Percentiles rank a stretch among this genome's conserved stretches.
These are phyloP conservation scores for Bubalus kerabau DNA, from an alignment of 2,113 vertebrate species.

Conservation along the genomic window DNA sequence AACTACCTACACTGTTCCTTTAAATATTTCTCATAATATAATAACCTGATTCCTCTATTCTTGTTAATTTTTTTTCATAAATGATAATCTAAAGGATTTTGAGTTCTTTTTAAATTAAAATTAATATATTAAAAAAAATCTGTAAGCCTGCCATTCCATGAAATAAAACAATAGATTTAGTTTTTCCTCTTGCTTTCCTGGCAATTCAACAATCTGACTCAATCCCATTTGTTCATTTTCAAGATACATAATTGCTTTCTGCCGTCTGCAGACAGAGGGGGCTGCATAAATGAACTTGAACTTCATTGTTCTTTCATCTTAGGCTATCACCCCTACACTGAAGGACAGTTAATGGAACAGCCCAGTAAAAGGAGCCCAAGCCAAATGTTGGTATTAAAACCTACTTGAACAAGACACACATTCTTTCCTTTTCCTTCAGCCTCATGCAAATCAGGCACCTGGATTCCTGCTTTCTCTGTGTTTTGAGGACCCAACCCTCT, in stretches of 20 bases:
- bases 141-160: not conserved
- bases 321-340: not conserved
- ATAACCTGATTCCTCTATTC: not conserved
- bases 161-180: not conserved
- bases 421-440: not conserved
- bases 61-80: not conserved
- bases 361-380: not conserved
- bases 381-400: not conserved
- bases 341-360: not conserved
- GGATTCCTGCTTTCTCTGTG: not conserved
- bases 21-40: not conserved
- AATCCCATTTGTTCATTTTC: not conserved
- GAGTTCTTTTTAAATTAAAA: not conserved
- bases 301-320: not conserved
- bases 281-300: not conserved
- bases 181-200: not conserved
- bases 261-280: not conserved
- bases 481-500: not conserved
- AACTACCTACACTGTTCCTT: not conserved
- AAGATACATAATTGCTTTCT: not conserved
- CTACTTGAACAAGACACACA: not conserved
- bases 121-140: not conserved
- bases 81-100: not conserved
- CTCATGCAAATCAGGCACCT: not conserved
- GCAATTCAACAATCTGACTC: not conserved